A percentile compares a stretch with the other conserved stretches of the same genome.
Conservation (phyloP, 2,888 invertebrate species). For the Gryllus longicercus region DNA sequence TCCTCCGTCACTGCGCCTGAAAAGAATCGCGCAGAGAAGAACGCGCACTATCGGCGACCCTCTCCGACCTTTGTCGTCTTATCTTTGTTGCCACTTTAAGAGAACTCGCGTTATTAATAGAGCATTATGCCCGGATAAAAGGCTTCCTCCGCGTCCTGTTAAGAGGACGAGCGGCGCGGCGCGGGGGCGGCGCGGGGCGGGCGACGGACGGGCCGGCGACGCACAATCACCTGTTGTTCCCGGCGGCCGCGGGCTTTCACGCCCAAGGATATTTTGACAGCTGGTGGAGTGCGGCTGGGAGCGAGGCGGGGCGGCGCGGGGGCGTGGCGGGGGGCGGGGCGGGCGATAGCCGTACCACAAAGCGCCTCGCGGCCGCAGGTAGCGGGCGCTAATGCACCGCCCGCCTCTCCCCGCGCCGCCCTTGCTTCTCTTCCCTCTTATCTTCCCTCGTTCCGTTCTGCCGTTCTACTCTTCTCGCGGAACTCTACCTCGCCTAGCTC, state of each 20-base stretch:
- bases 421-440: too few relatives aligned
- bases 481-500: too few relatives aligned
- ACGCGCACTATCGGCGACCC: background rate
- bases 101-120: background rate
- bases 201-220: background rate
- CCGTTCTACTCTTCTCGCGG: too few relatives aligned
- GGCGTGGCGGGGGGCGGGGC: background rate
- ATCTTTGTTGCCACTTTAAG: conserved; percentile 4
- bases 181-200: background rate
- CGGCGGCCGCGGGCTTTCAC: background rate
- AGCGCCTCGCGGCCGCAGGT: background rate
- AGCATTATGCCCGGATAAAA: background rate
- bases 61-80: background rate
- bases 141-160: background rate
- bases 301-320: background rate
- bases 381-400: background rate
- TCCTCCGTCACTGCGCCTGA: background rate
- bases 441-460: too few relatives aligned
- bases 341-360: background rate
- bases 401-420: too few relatives aligned
- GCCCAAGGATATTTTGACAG: background rate
- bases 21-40: background rate
- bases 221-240: background rate
- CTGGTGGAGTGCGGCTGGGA: background rate
- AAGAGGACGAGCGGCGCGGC: background rate